These are phyloP conservation scores for Pristis pectinata DNA, from an alignment of 2,797 vertebrate species.

Conservation along the genomic window DNA sequence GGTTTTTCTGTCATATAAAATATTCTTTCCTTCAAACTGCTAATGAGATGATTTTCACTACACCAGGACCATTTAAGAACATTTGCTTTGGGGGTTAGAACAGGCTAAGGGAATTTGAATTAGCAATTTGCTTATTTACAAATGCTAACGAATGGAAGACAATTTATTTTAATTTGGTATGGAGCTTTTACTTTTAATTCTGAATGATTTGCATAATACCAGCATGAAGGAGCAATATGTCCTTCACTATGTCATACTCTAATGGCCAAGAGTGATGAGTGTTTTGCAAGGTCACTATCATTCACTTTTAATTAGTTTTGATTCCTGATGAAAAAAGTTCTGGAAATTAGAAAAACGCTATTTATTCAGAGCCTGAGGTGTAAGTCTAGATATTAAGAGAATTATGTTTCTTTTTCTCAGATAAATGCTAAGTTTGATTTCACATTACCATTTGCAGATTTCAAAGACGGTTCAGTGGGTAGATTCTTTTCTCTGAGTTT, in stretches of 20 bases:
- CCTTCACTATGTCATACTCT: neutral
- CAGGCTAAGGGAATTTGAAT: neutral
- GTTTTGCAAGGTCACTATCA: neutral
- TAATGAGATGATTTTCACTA: neutral
- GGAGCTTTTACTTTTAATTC: slow-evolving; percentile 5
- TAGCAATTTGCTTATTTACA: neutral
- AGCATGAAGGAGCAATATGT: neutral
- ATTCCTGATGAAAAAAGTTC: neutral
- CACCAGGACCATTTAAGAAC: neutral
- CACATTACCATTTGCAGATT: no score
- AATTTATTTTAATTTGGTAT: slow-evolving; percentile 25
- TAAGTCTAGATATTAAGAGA: neutral
- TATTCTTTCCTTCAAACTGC: neutral
- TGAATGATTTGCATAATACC: neutral
- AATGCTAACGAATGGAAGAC: neutral
- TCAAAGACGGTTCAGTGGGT: no score
- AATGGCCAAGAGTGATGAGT: neutral
- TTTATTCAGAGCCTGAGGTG: neutral
- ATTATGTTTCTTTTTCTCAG: neutral
- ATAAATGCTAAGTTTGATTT: neutral
- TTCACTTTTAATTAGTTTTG: slow-evolving; percentile 19
- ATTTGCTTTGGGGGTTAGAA: slow-evolving; percentile 10
- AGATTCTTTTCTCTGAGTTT: no score
- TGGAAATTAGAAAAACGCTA: neutral
- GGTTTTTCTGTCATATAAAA: no score